Percentiles rank a stretch among this genome's conserved stretches.
These are phyloP conservation scores for Macquaria australasica DNA, from an alignment of 2,113 vertebrate genomes.

Conservation along the genomic window DNA sequence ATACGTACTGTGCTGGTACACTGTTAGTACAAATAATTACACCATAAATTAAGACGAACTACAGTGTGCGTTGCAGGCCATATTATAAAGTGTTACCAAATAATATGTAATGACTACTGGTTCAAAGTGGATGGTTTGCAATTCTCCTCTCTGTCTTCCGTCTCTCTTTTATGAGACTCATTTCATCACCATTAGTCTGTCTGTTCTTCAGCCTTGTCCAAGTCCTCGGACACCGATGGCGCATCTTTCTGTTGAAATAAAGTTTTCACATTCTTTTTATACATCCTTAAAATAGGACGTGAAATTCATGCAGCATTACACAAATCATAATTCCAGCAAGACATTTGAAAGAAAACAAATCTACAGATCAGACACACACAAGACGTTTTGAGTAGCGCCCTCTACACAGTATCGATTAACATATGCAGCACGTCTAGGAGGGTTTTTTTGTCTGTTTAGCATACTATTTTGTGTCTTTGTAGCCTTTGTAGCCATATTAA, in stretches of 20 bases:
- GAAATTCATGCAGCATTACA: neutral
- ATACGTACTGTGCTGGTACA: no score
- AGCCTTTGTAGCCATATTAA: no score
- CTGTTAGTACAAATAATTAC: no score
- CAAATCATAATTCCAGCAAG: neutral
- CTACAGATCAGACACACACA: neutral
- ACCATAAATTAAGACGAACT: no score
- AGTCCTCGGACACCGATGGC: conserved; percentile 44
- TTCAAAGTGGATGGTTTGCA: neutral
- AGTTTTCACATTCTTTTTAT: neutral
- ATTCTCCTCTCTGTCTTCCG: neutral
- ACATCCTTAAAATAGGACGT: neutral
- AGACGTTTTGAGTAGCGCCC: no score
- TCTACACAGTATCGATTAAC: no score
- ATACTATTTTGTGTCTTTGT: neutral
- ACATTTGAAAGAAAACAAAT: neutral
- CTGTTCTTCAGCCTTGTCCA: conserved; percentile 34
- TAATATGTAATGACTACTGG: neutral
- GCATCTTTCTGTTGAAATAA: conserved; percentile 43
- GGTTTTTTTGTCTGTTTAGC: neutral
- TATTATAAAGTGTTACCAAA: no score
- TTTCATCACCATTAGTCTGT: neutral
- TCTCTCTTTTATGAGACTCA: neutral
- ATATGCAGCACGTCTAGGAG: no score
- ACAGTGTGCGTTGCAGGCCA: no score